Evolutionary conservation across 2,797 vertebrate species (phyloP).

Genomic region (Danio albolineatus): DNA sequence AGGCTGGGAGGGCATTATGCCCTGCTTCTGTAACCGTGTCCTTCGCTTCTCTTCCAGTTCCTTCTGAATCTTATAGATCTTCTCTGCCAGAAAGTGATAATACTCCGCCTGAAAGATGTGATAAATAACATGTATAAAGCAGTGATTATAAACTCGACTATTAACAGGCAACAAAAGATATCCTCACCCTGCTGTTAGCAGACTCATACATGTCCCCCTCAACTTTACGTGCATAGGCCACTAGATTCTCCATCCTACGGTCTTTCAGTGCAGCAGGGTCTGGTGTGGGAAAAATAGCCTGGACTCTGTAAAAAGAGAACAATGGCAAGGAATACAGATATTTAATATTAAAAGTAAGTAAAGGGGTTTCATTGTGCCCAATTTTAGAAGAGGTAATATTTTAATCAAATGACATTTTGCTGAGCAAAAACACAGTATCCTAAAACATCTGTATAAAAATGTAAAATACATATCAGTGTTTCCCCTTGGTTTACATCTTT

Average conservation of each 20-base stretch:
- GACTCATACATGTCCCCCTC: constrained; percentile 99
- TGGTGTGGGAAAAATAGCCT: constrained; percentile 98
- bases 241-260: constrained; percentile 96
- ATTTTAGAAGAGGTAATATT: no score
- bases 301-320: constrained; percentile 77
- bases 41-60: constrained; percentile 96
- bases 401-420: no score
- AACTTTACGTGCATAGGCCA: constrained; percentile 95
- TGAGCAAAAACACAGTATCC: no score
- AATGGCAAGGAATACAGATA: background rate
- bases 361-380: no score
- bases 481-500: no score
- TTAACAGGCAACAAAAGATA: background rate
- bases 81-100: constrained; percentile 95
- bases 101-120: constrained; percentile 88
- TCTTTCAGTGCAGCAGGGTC: constrained; percentile 97
- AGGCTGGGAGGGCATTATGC: constrained; percentile 78
- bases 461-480: no score
- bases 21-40: constrained; percentile 94
- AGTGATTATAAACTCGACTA: background rate
- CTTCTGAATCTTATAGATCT: constrained; percentile 99
- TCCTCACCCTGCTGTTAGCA: constrained; percentile 93
- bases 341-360: background rate
- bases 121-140: background rate
- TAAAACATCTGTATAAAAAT: no score